These are phyloP conservation scores for Rotaria sp. DNA, from an alignment of 2,888 invertebrate species.

Conservation along the genomic window DNA sequence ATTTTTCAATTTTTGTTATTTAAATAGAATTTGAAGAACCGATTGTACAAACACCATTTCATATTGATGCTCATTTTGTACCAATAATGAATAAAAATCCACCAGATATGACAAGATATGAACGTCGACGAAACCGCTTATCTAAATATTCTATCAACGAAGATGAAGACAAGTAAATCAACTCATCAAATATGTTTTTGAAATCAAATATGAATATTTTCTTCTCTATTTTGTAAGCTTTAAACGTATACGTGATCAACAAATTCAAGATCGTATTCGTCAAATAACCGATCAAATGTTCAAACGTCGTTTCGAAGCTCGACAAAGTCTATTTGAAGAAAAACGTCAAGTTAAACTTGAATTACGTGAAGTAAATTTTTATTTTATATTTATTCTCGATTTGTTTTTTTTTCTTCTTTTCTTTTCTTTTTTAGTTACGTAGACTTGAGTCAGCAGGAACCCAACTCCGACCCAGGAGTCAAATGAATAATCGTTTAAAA, in stretches of 20 bases:
- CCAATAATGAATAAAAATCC: slow-evolving; percentile 50
- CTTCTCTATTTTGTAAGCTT: too few species aligned
- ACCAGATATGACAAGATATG: slow-evolving; percentile 39
- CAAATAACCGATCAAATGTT: slow-evolving; percentile 49
- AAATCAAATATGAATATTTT: too few species aligned
- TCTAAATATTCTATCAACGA: background rate
- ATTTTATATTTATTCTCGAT: too few species aligned
- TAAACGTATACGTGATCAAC: slow-evolving; percentile 47
- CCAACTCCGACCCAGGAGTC: background rate
- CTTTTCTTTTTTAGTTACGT: background rate
- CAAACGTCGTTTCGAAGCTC: slow-evolving; percentile 48
- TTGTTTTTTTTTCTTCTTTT: background rate
- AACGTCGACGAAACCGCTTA: background rate
- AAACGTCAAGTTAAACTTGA: slow-evolving; percentile 39
- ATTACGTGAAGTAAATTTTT: background rate
- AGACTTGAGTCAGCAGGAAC: background rate
- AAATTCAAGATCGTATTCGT: slow-evolving; percentile 49
- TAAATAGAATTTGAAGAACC: slow-evolving; percentile 47
- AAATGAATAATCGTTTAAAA: background rate
- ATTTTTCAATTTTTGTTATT: background rate
- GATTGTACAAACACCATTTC: slow-evolving; percentile 50
- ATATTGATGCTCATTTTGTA: slow-evolving; percentile 47
- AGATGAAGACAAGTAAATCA: background rate
- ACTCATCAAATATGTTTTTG: too few species aligned
- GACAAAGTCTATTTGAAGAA: slow-evolving; percentile 50